A percentile compares a stretch with the other conserved stretches of the same genome.
phyloP scores from a whole-genome alignment of 1,140 invertebrate species.

The Lucilia cuprina region DNA sequence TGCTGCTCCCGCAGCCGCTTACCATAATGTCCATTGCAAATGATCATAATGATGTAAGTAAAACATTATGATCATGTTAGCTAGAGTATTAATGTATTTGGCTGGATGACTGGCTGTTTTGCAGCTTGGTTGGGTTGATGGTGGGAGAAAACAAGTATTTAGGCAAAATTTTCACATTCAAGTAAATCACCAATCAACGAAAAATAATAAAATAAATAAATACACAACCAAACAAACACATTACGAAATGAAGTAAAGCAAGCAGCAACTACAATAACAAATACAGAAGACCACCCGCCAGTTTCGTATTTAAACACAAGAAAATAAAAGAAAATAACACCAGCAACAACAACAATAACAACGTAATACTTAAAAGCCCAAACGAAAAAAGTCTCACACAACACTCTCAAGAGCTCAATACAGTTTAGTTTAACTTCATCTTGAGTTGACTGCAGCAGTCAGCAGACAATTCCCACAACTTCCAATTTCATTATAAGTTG shows the following conservation, averaged over 20 bases:
- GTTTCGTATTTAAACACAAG: constrained; percentile 24
- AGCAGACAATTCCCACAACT: constrained; percentile 35
- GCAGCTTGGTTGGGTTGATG: not conserved
- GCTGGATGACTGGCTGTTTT: not conserved
- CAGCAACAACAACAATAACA: constrained; percentile 18
- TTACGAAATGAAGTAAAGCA: not conserved
- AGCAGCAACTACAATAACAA: not conserved
- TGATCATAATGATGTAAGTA: not conserved
- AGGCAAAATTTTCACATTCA: constrained; percentile 32
- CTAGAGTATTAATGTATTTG: not conserved
- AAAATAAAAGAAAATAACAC: constrained; percentile 10
- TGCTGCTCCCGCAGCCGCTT: not conserved
- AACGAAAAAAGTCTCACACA: constrained; percentile 3
- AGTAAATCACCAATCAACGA: constrained; percentile 12
- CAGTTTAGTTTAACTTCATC: constrained; percentile 23
- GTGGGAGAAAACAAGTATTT: constrained; percentile 33
- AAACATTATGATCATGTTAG: not conserved
- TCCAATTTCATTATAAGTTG: constrained; percentile 34
- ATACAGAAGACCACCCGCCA: constrained; percentile 30
- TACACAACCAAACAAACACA: not conserved
- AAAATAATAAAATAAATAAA: not conserved
- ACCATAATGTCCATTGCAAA: not conserved
- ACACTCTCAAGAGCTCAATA: not conserved
- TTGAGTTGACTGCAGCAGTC: constrained; percentile 26
- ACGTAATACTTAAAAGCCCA: constrained; percentile 16